A percentile compares a stretch with the other conserved stretches of the same genome.
Evolutionary conservation across 2,113 vertebrate species (phyloP).

Genomic region (Echinops telfairi): DNA sequence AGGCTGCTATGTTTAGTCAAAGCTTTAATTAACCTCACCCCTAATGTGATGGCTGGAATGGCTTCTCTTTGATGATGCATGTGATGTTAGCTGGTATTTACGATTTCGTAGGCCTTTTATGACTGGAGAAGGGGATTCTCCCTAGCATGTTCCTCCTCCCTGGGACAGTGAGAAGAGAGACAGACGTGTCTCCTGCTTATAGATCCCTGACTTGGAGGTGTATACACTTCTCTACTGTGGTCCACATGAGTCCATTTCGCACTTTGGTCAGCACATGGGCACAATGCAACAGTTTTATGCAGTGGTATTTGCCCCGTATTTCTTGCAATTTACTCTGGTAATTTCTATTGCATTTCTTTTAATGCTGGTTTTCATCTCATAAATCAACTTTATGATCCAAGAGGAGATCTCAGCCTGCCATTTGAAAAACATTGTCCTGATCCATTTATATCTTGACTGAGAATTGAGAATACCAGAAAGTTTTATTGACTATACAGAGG

Average conservation of each 20-base stretch:
- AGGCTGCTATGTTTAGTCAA: too few species aligned
- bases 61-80: too few species aligned
- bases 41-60: too few species aligned
- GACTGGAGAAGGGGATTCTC: neutral
- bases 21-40: too few species aligned
- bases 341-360: constrained; percentile 14
- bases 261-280: neutral
- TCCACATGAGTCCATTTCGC: neutral
- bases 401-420: neutral
- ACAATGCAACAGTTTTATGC: neutral
- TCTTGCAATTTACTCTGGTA: neutral
- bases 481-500: neutral
- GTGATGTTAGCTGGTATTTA: too few species aligned
- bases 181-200: neutral
- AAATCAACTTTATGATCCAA: constrained; percentile 5
- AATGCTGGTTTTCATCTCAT: neutral
- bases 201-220: neutral
- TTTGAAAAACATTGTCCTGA: constrained; percentile 11
- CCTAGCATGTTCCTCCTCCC: neutral
- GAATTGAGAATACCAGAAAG: neutral
- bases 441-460: neutral
- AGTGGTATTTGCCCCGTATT: neutral
- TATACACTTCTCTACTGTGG: neutral
- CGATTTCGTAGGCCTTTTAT: too few species aligned
- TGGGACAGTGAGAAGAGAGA: neutral